Evolutionary conservation across 2,888 invertebrate genomes (phyloP).

Genomic region (Xestia ashworthii): DNA sequence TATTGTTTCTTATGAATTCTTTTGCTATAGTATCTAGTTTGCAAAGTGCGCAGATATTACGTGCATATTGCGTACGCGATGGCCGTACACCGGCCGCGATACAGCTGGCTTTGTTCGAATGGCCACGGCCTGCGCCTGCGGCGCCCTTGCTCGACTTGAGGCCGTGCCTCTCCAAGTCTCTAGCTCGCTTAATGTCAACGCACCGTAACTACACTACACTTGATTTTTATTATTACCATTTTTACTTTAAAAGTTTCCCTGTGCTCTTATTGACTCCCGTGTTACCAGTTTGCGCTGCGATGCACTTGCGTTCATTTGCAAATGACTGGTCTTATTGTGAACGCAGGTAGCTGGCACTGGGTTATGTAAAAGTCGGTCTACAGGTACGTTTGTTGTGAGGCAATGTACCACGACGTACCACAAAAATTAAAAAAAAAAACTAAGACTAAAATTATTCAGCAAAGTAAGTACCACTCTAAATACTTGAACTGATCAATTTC

Average conservation of each 20-base stretch:
- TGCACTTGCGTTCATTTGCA: constrained; percentile 1
- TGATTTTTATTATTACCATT: constrained; percentile 66
- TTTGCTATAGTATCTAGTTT: constrained; percentile 35
- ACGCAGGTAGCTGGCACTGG: neutral
- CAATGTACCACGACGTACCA: neutral
- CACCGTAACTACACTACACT: constrained; percentile 68
- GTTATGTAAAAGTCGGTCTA: neutral
- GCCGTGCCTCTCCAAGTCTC: constrained; percentile 78
- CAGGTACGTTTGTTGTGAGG: neutral
- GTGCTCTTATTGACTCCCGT: constrained; percentile 60
- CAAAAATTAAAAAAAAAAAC: neutral
- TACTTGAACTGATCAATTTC: neutral
- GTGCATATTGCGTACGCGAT: constrained; percentile 67
- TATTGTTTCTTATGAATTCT: constrained; percentile 9
- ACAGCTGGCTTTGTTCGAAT: constrained; percentile 67
- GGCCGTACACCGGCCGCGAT: constrained; percentile 54
- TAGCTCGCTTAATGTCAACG: constrained; percentile 82
- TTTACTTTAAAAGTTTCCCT: constrained; percentile 64
- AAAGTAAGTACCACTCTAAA: neutral
- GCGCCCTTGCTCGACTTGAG: constrained; percentile 83
- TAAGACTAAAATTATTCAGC: neutral
- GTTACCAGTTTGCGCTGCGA: constrained; percentile 49
- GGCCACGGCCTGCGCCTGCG: constrained; percentile 60
- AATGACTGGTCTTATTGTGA: constrained; percentile 6
- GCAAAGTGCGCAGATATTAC: constrained; percentile 64